Conservation (phyloP, 35 echinoderm and acorn worm genomes). For the Lytechinus pictus region DNA sequence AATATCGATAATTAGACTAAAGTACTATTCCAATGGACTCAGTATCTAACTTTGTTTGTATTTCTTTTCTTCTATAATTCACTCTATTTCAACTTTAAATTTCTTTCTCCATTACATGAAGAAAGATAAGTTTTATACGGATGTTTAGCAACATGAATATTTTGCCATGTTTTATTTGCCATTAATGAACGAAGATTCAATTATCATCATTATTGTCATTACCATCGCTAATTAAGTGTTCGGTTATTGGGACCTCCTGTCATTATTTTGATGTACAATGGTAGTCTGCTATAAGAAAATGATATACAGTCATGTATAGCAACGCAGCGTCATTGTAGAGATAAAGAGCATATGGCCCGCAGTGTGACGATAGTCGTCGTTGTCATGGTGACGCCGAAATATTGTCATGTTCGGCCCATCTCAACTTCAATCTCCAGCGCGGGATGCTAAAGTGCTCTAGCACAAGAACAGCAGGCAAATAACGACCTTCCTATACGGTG, state of each 20-base stretch:
- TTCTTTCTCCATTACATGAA: no score
- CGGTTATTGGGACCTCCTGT: neutral
- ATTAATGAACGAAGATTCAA: no score
- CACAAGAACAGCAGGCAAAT: neutral
- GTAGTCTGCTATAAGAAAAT: neutral
- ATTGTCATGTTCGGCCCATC: conserved; percentile 40
- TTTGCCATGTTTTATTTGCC: no score
- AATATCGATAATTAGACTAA: no score
- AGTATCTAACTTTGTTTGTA: no score
- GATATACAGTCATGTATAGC: neutral
- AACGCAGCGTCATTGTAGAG: neutral
- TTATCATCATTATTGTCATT: neutral
- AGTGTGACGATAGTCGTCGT: conserved; percentile 51
- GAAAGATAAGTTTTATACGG: no score
- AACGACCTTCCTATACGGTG: neutral
- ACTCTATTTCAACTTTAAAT: no score
- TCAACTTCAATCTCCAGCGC: conserved; percentile 14
- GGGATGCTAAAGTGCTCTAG: conserved; percentile 16
- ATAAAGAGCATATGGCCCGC: conserved; percentile 52
- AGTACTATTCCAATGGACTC: no score
- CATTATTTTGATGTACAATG: neutral
- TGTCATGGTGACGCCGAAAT: conserved; percentile 49
- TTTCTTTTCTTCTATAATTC: no score
- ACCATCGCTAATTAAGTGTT: neutral
- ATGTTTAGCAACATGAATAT: no score